Conservation (phyloP, 2,888 invertebrate species). For the Rhorus exstirpatorius region DNA sequence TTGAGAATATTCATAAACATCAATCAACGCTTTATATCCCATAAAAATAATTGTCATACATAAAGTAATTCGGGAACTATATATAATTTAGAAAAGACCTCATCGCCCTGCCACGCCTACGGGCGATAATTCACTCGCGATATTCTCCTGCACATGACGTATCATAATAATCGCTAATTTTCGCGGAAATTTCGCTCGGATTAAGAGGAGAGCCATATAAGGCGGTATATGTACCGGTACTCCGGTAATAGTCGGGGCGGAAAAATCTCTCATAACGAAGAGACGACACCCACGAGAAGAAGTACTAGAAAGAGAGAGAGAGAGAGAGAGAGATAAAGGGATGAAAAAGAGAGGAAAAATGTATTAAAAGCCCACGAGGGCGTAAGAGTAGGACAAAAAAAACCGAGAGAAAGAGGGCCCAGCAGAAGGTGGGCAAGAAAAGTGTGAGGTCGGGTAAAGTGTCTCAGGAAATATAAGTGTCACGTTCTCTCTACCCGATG, state of each 20-base stretch:
- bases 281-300: conserved; percentile 21
- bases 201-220: conserved; percentile 53
- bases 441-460: conserved; percentile 19
- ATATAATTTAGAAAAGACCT: background rate
- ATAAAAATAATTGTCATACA: background rate
- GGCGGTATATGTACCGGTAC: conserved; percentile 28
- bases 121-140: background rate
- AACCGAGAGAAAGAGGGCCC: background rate
- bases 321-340: conserved; percentile 12
- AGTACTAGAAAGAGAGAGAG: conserved; percentile 3
- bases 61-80: background rate
- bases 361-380: conserved; percentile 48
- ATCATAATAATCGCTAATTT: conserved; percentile 51
- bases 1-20: too few relatives aligned
- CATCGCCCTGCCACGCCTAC: background rate
- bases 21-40: background rate
- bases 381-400: conserved; percentile 13
- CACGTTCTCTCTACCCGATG: conserved; percentile 60
- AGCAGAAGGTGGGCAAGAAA: background rate
- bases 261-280: conserved; percentile 39
- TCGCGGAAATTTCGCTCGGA: conserved; percentile 50
- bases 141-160: background rate
- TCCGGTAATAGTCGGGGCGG: conserved; percentile 41
- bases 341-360: conserved; percentile 41
- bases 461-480: conserved; percentile 66